These are phyloP conservation scores for Meda fulgida DNA, from an alignment of 2,797 vertebrate genomes.

Conservation along the genomic window DNA sequence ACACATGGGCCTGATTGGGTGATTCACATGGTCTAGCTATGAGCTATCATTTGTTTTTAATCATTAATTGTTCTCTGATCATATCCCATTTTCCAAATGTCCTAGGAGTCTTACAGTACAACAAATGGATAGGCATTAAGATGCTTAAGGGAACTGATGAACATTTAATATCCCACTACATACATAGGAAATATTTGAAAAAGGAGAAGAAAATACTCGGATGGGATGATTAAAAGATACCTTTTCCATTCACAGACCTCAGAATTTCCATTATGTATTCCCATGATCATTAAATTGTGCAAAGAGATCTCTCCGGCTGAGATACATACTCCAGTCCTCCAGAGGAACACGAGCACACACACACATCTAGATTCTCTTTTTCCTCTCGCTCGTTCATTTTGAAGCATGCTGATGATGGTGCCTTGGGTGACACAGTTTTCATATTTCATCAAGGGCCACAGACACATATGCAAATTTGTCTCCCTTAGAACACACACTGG, in stretches of 20 bases:
- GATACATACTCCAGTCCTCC: conserved; percentile 77
- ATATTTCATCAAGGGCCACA: conserved; percentile 78
- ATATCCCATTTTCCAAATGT: conserved; percentile 69
- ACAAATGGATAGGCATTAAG: conserved; percentile 65
- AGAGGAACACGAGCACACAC: conserved; percentile 51
- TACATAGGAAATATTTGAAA: conserved; percentile 72
- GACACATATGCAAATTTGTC: conserved; percentile 81
- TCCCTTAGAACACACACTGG: conserved; percentile 73
- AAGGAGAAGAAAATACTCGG: conserved; percentile 42
- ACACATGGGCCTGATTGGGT: neutral
- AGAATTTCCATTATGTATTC: conserved; percentile 75
- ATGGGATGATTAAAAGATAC: conserved; percentile 55
- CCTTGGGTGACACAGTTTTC: conserved; percentile 80
- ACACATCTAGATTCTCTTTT: conserved; percentile 57
- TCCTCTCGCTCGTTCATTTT: conserved; percentile 54
- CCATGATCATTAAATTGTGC: conserved; percentile 82
- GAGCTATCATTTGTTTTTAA: conserved; percentile 56
- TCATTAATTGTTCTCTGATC: conserved; percentile 74
- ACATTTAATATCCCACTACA: conserved; percentile 76
- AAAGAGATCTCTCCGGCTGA: conserved; percentile 80
- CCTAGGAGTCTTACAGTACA: conserved; percentile 44
- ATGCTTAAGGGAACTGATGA: conserved; percentile 66
- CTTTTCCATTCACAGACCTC: conserved; percentile 67
- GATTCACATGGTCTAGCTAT: conserved; percentile 52
- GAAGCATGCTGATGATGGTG: conserved; percentile 66